These are phyloP conservation scores for Nestor notabilis DNA, from an alignment of 2,113 vertebrate species.

Conservation along the genomic window DNA sequence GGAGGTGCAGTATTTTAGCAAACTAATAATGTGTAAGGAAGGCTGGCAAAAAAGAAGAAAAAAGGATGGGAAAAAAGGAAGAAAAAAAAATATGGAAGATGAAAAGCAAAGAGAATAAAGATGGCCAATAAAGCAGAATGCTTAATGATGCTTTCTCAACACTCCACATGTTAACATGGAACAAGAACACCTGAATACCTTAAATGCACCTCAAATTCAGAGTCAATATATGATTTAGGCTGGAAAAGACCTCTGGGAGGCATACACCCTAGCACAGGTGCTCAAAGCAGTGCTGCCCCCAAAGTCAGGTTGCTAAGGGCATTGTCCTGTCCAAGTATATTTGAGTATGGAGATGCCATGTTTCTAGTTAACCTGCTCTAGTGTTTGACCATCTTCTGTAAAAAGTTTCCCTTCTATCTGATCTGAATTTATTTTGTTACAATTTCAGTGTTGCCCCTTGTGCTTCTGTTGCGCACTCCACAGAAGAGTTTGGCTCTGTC, in stretches of 20 bases:
- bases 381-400: background rate
- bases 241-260: background rate
- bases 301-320: background rate
- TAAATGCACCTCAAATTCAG: background rate
- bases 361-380: background rate
- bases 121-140: background rate
- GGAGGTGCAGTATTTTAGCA: background rate
- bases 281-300: background rate
- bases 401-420: background rate
- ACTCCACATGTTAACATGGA: background rate
- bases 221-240: background rate
- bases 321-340: background rate
- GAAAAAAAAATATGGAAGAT: background rate
- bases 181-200: background rate
- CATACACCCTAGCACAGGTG: background rate
- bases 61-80: fast-evolving
- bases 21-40: background rate
- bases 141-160: background rate
- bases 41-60: background rate
- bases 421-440: background rate
- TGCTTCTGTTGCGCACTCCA: background rate
- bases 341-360: background rate
- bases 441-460: background rate
- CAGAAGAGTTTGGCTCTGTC: background rate
- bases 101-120: background rate